Percentiles rank a stretch among this genome's conserved stretches.
Conservation (phyloP, 2,797 vertebrate species). For the Hyperoplus lanceolatus region DNA sequence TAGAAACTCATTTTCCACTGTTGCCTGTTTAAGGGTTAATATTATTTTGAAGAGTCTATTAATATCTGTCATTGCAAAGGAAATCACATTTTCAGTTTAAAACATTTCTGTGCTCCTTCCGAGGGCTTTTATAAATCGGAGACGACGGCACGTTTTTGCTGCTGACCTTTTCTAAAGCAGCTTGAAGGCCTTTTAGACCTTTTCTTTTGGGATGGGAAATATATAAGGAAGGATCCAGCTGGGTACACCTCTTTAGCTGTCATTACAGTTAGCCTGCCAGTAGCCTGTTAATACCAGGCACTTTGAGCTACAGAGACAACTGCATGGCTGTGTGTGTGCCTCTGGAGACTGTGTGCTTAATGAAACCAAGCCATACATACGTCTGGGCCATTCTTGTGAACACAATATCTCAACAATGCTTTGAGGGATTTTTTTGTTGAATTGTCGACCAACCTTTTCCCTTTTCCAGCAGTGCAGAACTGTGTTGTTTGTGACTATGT, state of each 20-base stretch:
- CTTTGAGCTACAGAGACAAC: conserved; percentile 61
- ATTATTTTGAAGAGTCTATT: conserved; percentile 41
- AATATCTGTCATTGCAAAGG: conserved; percentile 24
- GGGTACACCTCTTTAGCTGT: conserved; percentile 63
- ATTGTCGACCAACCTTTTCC: conserved; percentile 6
- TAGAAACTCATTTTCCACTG: too few relatives aligned
- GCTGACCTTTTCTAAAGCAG: conserved; percentile 81
- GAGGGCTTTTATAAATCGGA: conserved; percentile 38
- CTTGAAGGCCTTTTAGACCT: conserved; percentile 82
- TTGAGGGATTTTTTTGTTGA: conserved; percentile 6
- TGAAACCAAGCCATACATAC: conserved; percentile 66
- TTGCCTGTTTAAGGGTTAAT: too few relatives aligned
- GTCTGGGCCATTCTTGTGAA: too few relatives aligned
- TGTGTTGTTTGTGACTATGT: conserved; percentile 18
- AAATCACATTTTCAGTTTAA: conserved; percentile 43
- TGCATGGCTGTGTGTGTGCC: conserved; percentile 44
- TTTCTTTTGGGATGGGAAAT: conserved; percentile 71
- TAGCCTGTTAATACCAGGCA: conserved; percentile 48
- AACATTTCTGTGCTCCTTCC: conserved; percentile 12
- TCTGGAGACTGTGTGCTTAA: conserved; percentile 58
- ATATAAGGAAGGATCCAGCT: conserved; percentile 73
- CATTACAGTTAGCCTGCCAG: conserved; percentile 54
- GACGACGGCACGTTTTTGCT: conserved; percentile 36
- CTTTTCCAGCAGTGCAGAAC: conserved; percentile 10
- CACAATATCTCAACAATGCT: neutral